phyloP scores from a whole-genome alignment of 2,888 invertebrate species.

The Agriopis marginaria region DNA sequence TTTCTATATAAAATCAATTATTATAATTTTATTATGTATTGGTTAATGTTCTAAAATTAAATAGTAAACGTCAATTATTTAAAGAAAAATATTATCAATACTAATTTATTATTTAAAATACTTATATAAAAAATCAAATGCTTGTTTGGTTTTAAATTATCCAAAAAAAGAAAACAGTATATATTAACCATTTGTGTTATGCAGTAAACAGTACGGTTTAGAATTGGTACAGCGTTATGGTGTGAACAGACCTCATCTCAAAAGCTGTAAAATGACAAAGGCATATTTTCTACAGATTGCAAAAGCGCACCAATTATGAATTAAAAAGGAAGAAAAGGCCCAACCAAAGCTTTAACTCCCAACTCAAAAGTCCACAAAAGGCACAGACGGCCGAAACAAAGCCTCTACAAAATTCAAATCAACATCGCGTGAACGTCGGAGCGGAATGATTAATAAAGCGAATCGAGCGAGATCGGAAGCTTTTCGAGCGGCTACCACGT shows the following conservation, averaged over 20 bases:
- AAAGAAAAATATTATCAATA: no score
- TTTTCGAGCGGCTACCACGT: conserved; percentile 27
- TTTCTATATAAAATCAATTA: no score
- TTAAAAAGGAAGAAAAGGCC: not conserved
- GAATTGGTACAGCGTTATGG: not conserved
- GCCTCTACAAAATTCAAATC: conserved; percentile 44
- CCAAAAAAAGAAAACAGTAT: no score
- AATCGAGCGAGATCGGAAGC: conserved; percentile 44
- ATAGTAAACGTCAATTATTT: no score
- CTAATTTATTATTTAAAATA: no score
- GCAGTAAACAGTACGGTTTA: not conserved
- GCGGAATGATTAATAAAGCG: conserved; percentile 45
- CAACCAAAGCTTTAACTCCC: not conserved
- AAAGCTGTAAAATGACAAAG: not conserved
- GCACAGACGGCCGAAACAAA: conserved; percentile 21
- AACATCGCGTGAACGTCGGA: conserved; percentile 44
- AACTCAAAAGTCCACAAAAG: conserved; percentile 20
- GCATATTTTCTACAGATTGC: not conserved
- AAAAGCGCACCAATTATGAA: not conserved
- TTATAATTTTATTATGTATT: no score
- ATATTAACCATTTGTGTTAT: not conserved
- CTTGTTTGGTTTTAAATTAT: no score
- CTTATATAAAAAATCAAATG: no score
- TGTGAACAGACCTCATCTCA: not conserved
- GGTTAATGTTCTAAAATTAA: no score